Evolutionary conservation across 2,113 vertebrate genomes (phyloP).

Genomic region (Cinclus mexicanus): DNA sequence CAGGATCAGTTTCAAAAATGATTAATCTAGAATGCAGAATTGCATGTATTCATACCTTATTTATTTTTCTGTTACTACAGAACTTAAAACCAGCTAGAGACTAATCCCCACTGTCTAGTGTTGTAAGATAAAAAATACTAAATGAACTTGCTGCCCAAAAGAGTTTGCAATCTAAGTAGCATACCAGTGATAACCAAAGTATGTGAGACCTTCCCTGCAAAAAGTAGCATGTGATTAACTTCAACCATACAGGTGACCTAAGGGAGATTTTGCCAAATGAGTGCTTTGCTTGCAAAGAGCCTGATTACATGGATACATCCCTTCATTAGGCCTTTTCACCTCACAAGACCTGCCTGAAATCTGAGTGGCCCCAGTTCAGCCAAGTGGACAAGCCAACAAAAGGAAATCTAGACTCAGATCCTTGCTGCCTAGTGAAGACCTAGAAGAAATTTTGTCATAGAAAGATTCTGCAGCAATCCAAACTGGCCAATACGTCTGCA

Average conservation of each 20-base stretch:
- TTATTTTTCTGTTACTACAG: neutral
- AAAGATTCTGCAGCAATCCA: neutral
- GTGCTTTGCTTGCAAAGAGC: neutral
- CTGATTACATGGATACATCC: neutral
- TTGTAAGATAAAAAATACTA: neutral
- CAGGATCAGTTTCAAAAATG: neutral
- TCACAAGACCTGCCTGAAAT: neutral
- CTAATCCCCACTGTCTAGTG: neutral
- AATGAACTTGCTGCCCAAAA: neutral
- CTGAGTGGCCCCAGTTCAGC: neutral
- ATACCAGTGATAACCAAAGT: neutral
- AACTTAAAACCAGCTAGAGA: neutral
- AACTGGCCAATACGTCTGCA: neutral
- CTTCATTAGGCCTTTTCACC: neutral
- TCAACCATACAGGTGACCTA: neutral
- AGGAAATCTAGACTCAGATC: neutral
- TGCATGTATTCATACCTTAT: neutral
- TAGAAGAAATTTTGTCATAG: neutral
- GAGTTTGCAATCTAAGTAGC: neutral
- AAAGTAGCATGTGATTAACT: neutral
- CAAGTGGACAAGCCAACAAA: neutral
- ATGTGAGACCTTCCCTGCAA: neutral
- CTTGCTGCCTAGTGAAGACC: neutral
- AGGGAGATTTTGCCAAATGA: neutral
- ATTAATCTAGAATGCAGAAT: neutral